Percentiles rank a stretch among this genome's conserved stretches.
These are phyloP conservation scores for Caenorhabditis remanei DNA, from an alignment of 1,140 invertebrate species.

Conservation along the genomic window DNA sequence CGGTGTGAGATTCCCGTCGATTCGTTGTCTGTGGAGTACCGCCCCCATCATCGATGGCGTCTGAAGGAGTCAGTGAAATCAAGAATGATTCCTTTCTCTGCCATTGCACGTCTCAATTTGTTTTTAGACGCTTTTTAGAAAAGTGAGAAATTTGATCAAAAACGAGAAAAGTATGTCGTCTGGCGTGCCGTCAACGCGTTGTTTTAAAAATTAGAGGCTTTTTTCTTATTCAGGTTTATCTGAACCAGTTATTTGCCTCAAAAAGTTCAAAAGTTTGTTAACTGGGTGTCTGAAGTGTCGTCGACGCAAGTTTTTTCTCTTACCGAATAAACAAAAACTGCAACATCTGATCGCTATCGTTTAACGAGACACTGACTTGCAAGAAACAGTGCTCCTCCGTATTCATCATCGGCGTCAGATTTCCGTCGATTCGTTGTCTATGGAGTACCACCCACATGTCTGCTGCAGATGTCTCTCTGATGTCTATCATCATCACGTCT, in stretches of 20 bases:
- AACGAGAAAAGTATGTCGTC: too few species aligned
- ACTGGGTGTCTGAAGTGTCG: too few species aligned
- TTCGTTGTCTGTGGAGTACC: background rate
- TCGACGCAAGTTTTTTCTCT: too few species aligned
- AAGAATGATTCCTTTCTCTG: background rate
- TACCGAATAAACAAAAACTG: background rate
- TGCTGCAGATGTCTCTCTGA: background rate
- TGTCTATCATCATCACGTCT: constrained; percentile 27
- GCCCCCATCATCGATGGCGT: constrained; percentile 34
- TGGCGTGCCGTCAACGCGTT: too few species aligned
- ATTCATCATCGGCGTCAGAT: constrained; percentile 24
- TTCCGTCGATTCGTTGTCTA: background rate
- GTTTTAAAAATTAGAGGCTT: too few species aligned
- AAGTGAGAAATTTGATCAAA: too few species aligned
- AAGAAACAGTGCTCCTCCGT: constrained; percentile 8
- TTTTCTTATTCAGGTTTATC: too few species aligned
- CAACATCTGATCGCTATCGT: background rate
- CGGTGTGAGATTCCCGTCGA: background rate
- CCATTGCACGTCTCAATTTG: background rate
- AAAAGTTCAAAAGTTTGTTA: too few species aligned
- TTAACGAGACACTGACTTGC: background rate
- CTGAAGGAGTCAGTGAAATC: background rate
- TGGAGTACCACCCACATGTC: constrained; percentile 29
- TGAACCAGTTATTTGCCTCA: too few species aligned
- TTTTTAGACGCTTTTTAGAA: background rate